Base-by-base conservation (phyloP, 2,888 invertebrate genomes). In the Habroteleia sp. region DNA sequence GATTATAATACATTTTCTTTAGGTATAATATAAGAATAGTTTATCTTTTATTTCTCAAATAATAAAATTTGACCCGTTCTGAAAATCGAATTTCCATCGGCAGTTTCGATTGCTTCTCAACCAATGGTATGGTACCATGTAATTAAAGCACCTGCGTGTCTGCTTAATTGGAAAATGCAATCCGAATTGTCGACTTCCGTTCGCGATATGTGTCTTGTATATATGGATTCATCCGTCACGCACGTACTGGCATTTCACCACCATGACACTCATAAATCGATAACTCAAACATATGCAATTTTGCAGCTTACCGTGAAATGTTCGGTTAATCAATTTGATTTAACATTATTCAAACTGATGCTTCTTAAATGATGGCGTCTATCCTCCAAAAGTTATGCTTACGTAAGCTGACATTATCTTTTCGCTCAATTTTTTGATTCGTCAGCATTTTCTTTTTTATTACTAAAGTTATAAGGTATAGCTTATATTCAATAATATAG, bases 81-180 rank as follows among this genome's bases (percentile, higher is more conserved):
- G n/a, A n/a, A n/a, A n/a, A 48, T 56, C 50, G 41, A 58, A 50
- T 48, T 46, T 60, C 44, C 44, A 52, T 60, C 23, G 52, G 27
- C 50, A 37, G 46, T 13, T 60, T 71, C 58, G 42, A 68, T 68
- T 58, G 50, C 68, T 35, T 2, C 41, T 50, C 46, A 37, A 25
- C 56, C 44, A 65, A 58, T 73, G 58, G 20, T 11, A 29, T 16
- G 39, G 3, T 46, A 44, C 5, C 37, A 6, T 23, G 50, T 73
- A 65, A 65, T 65, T 73, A 72, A 72, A 48, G 50, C 65, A 58
- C 72, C 56, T 58, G 58, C 50, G 41, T 44, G 50, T 52, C 50
- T 48, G 11, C 27, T 50, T 72, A 63, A 52, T 52, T 58, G 56
- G 58, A 44, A 72, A 72, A 72, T 72, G 48, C 31, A 56, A 65